These are phyloP conservation scores for Antedon bifida DNA, from an alignment of 35 echinoderm and acorn worm species.

Conservation along the genomic window DNA sequence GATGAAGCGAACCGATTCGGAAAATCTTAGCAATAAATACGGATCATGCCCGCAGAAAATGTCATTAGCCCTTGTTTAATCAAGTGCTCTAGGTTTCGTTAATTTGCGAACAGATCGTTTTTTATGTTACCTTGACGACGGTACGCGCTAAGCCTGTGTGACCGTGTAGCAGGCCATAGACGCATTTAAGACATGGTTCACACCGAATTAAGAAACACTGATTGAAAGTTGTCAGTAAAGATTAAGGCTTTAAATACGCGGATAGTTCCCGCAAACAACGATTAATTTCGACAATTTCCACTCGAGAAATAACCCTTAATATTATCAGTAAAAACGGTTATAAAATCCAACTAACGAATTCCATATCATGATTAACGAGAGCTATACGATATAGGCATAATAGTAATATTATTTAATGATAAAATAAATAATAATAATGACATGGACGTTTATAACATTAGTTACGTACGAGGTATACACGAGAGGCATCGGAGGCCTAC, in stretches of 20 bases:
- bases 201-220: not conserved
- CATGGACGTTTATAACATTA: too few species aligned
- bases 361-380: not conserved
- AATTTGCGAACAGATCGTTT: not conserved
- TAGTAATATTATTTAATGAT: too few species aligned
- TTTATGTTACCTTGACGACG: not conserved
- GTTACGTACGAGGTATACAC: too few species aligned
- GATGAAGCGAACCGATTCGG: not conserved
- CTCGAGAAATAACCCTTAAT: not conserved
- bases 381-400: too few species aligned
- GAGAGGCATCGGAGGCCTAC: too few species aligned
- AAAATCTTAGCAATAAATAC: not conserved
- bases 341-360: not conserved
- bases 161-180: not conserved
- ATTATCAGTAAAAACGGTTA: not conserved
- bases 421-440: too few species aligned
- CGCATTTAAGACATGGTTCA: not conserved
- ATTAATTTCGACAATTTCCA: not conserved
- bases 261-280: not conserved
- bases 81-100: not conserved
- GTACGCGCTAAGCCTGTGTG: not conserved
- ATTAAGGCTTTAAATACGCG: not conserved
- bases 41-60: not conserved
- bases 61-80: not conserved
- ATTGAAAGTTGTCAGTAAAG: not conserved